Base-by-base conservation (phyloP, 2,888 invertebrate genomes). In the Crioceris asparagi region DNA sequence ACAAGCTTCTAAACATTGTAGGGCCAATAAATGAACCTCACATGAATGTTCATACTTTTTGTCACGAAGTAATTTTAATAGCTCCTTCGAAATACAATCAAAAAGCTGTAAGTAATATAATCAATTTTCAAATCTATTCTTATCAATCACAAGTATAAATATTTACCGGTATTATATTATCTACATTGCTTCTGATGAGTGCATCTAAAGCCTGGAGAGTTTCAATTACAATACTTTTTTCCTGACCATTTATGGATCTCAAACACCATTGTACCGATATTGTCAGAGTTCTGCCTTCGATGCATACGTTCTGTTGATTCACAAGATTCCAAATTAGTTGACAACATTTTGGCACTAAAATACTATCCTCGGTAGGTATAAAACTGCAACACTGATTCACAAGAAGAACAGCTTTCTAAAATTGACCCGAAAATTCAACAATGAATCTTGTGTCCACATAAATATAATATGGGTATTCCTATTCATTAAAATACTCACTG, bases 261-360 rank as follows among this genome's bases (percentile, higher is more conserved):
- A 64, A 50, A 34, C 62, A 59, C 68, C 68, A 68, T 35, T 56
- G 47, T 17, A 62, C 47, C 3, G 55, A 50, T 34, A 60, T 33
- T 1, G 47, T 49, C 15, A 63, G 51, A 8, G 62, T 63, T 40
- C 56, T 55, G 18, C 61, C 65, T 50, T 62, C 63, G 7, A 65
- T 41, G 21, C 45, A 58, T 15, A 75, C 54, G 50, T 69, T 71
- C 54, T 76, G 75, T 53, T 68, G 68, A 8, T 65, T 68, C 25
- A 75, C 44, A 12, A 78, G 59, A 46, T 68, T 71, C 38, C 65
- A 67, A 17, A 77, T 61, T 38, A 78, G 59, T 51, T 70, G 69
- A 46, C 75, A 73, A 41, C 70, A 66, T 63, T 76, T 77, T 16
- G 71, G 67, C 4, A 71, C 67, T 33, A 77, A 55, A 37, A 67